These are phyloP conservation scores for Neria commutata DNA, from an alignment of 2,888 invertebrate species.

Conservation along the genomic window DNA sequence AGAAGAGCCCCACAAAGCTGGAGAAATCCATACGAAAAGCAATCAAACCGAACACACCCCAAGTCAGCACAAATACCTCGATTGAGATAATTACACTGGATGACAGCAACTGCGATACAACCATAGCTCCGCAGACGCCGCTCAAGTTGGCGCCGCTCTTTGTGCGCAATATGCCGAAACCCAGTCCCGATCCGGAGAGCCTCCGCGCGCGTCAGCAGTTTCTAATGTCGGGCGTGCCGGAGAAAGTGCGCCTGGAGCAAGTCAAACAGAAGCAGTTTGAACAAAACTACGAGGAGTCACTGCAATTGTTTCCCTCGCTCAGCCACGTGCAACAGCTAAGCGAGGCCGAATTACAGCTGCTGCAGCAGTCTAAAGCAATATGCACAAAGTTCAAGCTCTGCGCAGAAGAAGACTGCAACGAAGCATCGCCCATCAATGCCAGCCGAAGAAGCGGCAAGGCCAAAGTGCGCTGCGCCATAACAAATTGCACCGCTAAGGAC, in stretches of 20 bases:
- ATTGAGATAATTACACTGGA: constrained; percentile 50
- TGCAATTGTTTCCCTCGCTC: constrained; percentile 67
- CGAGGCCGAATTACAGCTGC: constrained; percentile 25
- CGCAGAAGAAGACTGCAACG: not conserved
- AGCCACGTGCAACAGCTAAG: constrained; percentile 70
- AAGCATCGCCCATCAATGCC: not conserved
- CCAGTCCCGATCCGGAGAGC: constrained; percentile 66
- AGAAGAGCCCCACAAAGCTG: constrained; percentile 42
- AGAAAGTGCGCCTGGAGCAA: constrained; percentile 67
- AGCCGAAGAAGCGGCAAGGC: constrained; percentile 20
- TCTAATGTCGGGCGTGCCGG: constrained; percentile 74
- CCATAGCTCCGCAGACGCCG: constrained; percentile 49
- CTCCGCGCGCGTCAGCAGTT: constrained; percentile 73
- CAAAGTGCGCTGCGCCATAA: constrained; percentile 25
- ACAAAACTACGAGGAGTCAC: constrained; percentile 53
- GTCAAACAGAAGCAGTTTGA: constrained; percentile 63
- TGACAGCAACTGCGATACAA: constrained; percentile 39
- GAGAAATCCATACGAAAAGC: constrained; percentile 20
- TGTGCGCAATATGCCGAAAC: constrained; percentile 64
- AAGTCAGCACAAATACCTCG: not conserved
- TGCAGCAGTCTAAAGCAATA: constrained; percentile 13
- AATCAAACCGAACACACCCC: constrained; percentile 5
- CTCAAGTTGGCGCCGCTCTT: constrained; percentile 77
- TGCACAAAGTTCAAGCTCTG: constrained; percentile 22
- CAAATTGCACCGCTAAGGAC: constrained; percentile 33